Conservation (phyloP, 2,113 vertebrate genomes). For the Apistogramma diplotaenia region DNA sequence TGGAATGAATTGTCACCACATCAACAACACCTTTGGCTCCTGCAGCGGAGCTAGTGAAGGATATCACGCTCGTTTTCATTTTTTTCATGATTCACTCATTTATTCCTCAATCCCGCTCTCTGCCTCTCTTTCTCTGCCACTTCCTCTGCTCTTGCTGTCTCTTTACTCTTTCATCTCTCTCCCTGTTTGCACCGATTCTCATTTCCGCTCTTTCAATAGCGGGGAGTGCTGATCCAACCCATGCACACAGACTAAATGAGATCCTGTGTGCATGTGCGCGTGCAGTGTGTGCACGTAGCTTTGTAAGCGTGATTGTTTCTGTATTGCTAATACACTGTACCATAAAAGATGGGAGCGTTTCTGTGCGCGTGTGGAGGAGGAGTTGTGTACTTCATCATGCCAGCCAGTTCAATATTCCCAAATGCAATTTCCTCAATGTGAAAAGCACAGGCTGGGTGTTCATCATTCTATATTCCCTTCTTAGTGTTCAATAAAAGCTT, state of each 20-base stretch:
- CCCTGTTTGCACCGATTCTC: constrained; percentile 43
- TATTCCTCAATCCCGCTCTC: constrained; percentile 1
- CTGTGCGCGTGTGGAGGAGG: neutral
- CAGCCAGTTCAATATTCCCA: constrained; percentile 67
- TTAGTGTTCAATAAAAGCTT: constrained; percentile 65
- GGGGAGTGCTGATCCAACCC: constrained; percentile 41
- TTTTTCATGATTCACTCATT: constrained; percentile 3
- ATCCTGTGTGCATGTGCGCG: constrained; percentile 19
- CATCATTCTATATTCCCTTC: constrained; percentile 54
- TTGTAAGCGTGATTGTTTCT: constrained; percentile 52
- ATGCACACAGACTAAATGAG: constrained; percentile 53
- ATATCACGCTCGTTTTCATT: neutral
- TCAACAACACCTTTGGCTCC: neutral
- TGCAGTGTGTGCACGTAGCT: neutral
- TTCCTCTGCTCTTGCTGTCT: constrained; percentile 1
- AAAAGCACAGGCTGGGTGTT: constrained; percentile 62
- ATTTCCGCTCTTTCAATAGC: constrained; percentile 57
- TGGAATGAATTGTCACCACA: neutral
- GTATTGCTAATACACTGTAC: constrained; percentile 31
- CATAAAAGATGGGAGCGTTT: constrained; percentile 13
- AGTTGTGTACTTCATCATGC: constrained; percentile 56
- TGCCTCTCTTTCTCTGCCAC: constrained; percentile 9
- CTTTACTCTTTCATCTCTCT: neutral
- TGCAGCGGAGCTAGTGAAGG: neutral
- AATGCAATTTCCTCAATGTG: constrained; percentile 72